Evolutionary conservation across 2,888 invertebrate species (phyloP).

Genomic region (Agrotis segetum): DNA sequence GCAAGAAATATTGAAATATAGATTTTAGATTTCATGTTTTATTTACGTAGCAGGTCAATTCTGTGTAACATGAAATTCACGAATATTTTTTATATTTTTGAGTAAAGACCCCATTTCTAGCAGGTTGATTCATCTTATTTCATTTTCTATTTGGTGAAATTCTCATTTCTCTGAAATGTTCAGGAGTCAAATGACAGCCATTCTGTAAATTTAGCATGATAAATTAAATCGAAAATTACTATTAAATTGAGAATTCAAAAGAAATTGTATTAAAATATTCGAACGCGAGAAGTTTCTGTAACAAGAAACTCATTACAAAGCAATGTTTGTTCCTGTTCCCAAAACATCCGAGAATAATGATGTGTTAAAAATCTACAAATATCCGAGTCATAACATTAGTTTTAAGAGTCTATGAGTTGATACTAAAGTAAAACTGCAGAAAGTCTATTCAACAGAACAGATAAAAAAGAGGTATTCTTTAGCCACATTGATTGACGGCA

Average conservation of each 20-base stretch:
- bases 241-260: not conserved
- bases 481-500: too few relatives aligned
- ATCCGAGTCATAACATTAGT: conserved; percentile 46
- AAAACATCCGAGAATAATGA: conserved; percentile 49
- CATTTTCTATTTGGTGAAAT: too few relatives aligned
- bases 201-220: not conserved
- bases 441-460: not conserved
- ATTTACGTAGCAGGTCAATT: not conserved
- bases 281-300: conserved; percentile 18
- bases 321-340: conserved; percentile 36
- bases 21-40: not conserved
- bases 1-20: not conserved
- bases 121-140: too few relatives aligned
- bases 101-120: too few relatives aligned
- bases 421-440: not conserved
- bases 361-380: conserved; percentile 46
- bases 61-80: not conserved
- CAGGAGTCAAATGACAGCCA: not conserved
- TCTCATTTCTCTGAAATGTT: not conserved
- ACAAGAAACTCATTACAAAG: conserved; percentile 31
- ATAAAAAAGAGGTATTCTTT: too few relatives aligned
- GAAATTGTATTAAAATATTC: not conserved
- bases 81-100: not conserved
- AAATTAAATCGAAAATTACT: not conserved
- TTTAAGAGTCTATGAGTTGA: not conserved